Evolutionary conservation across 2,113 vertebrate species (phyloP).

Genomic region (Paratilapia polleni): DNA sequence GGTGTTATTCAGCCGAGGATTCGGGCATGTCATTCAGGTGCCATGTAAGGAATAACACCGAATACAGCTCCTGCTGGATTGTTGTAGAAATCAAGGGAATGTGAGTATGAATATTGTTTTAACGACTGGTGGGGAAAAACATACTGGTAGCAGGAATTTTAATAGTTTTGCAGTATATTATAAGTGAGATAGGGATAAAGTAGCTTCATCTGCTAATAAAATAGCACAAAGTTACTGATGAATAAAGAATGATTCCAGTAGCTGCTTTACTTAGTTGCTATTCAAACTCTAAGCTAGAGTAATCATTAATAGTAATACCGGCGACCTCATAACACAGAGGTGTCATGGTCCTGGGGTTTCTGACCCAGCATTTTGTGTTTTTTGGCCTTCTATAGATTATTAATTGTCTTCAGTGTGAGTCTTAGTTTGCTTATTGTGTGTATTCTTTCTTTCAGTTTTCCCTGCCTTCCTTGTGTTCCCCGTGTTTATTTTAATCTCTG

Average conservation of each 20-base stretch:
- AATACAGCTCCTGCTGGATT: conserved; percentile 61
- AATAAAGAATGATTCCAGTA: conserved; percentile 36
- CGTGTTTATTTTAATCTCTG: no score
- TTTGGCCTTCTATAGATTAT: no score
- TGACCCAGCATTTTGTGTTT: no score
- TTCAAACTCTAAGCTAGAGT: not conserved
- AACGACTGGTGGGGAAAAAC: conserved; percentile 14
- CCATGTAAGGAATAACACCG: conserved; percentile 65
- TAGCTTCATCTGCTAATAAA: not conserved
- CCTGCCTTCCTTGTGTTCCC: no score
- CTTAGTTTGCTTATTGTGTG: no score
- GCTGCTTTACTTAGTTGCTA: not conserved
- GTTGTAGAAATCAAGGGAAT: conserved; percentile 41
- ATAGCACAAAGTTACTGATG: conserved; percentile 9
- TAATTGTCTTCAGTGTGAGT: no score
- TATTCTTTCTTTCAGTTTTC: no score
- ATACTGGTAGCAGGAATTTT: not conserved
- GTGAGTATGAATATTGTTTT: conserved; percentile 46
- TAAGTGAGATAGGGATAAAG: not conserved
- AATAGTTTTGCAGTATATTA: not conserved
- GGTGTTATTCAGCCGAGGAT: conserved; percentile 70
- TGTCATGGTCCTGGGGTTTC: no score
- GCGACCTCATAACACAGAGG: not conserved
- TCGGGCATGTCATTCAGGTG: conserved; percentile 50
- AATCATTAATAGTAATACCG: conserved; percentile 15